Evolutionary conservation across 1,140 invertebrate species (phyloP), one percentile per base, ranked within the genome.

Genomic region (Polypedilum vanderplanki): DNA sequence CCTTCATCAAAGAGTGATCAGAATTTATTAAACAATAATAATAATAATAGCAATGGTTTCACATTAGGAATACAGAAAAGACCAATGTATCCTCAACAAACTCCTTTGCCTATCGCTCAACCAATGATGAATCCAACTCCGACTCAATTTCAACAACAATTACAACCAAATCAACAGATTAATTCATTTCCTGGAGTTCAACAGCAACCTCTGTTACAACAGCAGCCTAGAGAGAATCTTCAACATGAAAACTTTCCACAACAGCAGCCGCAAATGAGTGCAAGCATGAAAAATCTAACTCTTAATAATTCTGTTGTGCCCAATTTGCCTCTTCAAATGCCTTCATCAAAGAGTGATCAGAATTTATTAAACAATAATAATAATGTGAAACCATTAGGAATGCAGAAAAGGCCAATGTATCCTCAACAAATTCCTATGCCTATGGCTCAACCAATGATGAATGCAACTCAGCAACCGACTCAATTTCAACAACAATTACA

Each of bases 331-430:
- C 0, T 17, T 20, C 17, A 20, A 22, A 18, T 70, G 65, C 65
- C 18, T 20, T 70, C 65, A 70, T 70, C 65, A 70, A 70, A 70
- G 18, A 70, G 65, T 70, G 65, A 70, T 22, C 65, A 70, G 65
- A 70, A 70, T 22, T 18, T 70, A 18, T 70, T 70, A 22, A 70
- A 70, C 18, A 70, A 70, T 22, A 67, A 67, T 67, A 70, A 70
- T 20, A 18, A 22, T 10, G 20, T 18, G 65, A 18, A 18, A 22
- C 65, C 65, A 70, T 18, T 57, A 57, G 10, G 10, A 57, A 57
- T 70, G 65, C 17, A 18, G 10, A 70, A 70, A 70, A 18, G 65
- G 7, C 65, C 65, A 20, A 70, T 70, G 65, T 70, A 70, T 70
- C 65, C 65, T 20, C 65, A 70, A 20, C 65, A 70, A 22, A 57